Evolutionary conservation across 2,113 vertebrate genomes (phyloP).

Genomic region (Hylia prasina): DNA sequence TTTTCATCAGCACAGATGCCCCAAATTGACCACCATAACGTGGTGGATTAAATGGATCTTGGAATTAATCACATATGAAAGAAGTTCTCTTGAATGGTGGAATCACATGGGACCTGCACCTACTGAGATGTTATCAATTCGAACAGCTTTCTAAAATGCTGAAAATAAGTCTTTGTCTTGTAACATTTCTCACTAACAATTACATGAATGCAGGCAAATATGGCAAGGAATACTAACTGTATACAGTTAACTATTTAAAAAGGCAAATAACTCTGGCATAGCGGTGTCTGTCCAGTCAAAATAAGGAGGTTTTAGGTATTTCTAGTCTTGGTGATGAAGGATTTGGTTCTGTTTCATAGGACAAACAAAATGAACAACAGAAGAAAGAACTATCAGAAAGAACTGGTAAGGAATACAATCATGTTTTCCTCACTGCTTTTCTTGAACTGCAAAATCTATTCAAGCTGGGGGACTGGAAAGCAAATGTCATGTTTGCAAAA

Average conservation of each 20-base stretch:
- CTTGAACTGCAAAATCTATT: conserved; percentile 26
- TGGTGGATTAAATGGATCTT: conserved; percentile 34
- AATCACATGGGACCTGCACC: conserved; percentile 26
- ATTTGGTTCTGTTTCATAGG: neutral
- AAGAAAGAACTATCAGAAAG: neutral
- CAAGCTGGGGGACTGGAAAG: conserved; percentile 20
- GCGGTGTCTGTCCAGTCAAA: neutral
- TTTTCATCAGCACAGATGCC: conserved; percentile 59
- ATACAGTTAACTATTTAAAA: neutral
- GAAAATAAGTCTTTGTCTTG: conserved; percentile 31
- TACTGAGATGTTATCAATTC: neutral
- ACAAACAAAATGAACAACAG: neutral
- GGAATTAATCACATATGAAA: conserved; percentile 49
- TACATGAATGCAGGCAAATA: neutral
- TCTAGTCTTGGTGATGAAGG: neutral
- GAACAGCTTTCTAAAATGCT: conserved; percentile 16
- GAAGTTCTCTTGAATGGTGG: conserved; percentile 37
- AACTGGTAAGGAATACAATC: neutral
- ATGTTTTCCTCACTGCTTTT: neutral
- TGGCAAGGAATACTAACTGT: neutral
- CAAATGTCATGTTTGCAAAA: conserved; percentile 56
- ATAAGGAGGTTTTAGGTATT: neutral
- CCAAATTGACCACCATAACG: conserved; percentile 47
- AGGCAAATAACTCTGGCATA: neutral
- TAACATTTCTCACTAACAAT: neutral